Evolutionary conservation across 2,888 invertebrate species (phyloP).

Genomic region (Malthinus flaveolus): DNA sequence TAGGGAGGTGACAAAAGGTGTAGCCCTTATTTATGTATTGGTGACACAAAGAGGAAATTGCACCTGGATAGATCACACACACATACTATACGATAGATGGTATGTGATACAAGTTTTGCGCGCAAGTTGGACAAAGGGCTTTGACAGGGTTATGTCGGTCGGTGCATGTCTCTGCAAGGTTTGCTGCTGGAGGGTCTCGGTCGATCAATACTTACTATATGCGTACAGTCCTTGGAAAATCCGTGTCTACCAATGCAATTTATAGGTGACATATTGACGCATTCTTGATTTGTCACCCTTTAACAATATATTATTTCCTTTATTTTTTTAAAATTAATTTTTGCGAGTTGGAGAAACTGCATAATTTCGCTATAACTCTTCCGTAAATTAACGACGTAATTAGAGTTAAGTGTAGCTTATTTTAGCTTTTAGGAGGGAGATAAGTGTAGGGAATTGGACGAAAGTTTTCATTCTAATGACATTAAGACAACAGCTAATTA

Average conservation of each 20-base stretch:
- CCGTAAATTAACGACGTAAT: background rate
- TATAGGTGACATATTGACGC: constrained; percentile 28
- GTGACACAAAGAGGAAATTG: constrained; percentile 6
- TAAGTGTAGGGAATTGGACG: background rate
- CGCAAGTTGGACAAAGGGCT: constrained; percentile 39
- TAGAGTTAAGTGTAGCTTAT: constrained; percentile 4
- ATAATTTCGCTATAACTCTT: background rate
- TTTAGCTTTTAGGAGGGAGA: background rate
- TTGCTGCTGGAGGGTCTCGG: constrained; percentile 39
- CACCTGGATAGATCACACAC: constrained; percentile 14
- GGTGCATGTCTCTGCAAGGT: constrained; percentile 41
- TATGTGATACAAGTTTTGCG: constrained; percentile 29
- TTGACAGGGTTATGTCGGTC: constrained; percentile 33
- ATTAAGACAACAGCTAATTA: no score
- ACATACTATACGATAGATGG: no score
- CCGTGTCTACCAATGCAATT: constrained; percentile 34
- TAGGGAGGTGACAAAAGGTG: no score
- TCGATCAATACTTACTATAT: constrained; percentile 47
- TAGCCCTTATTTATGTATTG: no score
- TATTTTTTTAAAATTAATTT: background rate
- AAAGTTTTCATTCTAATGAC: no score
- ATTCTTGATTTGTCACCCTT: constrained; percentile 5
- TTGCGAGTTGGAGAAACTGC: background rate
- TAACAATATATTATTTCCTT: background rate
- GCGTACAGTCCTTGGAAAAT: constrained; percentile 43